Evolutionary conservation across 2,113 vertebrate species (phyloP).

Genomic region (Aplodontia rufa): DNA sequence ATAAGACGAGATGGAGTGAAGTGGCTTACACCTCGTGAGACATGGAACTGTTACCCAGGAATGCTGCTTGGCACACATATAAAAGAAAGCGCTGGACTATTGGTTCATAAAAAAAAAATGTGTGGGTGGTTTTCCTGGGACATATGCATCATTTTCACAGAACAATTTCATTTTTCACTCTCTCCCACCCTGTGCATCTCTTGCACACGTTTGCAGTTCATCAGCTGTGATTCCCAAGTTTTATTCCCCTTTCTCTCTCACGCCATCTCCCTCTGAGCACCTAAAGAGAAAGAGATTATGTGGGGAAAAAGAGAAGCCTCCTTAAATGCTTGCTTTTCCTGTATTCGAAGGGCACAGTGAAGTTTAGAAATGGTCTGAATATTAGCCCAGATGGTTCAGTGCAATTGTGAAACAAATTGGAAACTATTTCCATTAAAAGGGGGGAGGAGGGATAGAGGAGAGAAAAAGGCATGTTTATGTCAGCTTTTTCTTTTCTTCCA

Average conservation of each 20-base stretch:
- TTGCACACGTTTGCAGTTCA: slow-evolving; percentile 53
- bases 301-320: slow-evolving; percentile 36
- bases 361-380: slow-evolving; percentile 24
- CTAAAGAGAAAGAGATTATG: slow-evolving; percentile 17
- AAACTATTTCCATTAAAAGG: slow-evolving; percentile 51
- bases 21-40: slow-evolving; percentile 84
- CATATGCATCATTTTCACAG: slow-evolving; percentile 53
- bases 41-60: slow-evolving; percentile 79
- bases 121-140: slow-evolving; percentile 76
- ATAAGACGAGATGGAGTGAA: slow-evolving; percentile 82
- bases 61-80: slow-evolving; percentile 80
- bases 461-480: background rate
- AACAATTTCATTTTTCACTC: slow-evolving; percentile 73
- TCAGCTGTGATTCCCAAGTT: slow-evolving; percentile 40
- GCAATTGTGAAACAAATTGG: slow-evolving; percentile 26
- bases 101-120: slow-evolving; percentile 57
- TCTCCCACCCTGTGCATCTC: slow-evolving; percentile 39
- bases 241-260: background rate
- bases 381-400: slow-evolving; percentile 46
- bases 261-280: background rate
- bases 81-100: slow-evolving; percentile 76
- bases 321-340: background rate
- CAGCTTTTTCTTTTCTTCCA: background rate
- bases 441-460: background rate
- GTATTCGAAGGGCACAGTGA: background rate